A percentile compares a stretch with the other conserved stretches of the same genome.
Conservation (phyloP, 2,797 vertebrate genomes). For the Nannoperca obscura region DNA sequence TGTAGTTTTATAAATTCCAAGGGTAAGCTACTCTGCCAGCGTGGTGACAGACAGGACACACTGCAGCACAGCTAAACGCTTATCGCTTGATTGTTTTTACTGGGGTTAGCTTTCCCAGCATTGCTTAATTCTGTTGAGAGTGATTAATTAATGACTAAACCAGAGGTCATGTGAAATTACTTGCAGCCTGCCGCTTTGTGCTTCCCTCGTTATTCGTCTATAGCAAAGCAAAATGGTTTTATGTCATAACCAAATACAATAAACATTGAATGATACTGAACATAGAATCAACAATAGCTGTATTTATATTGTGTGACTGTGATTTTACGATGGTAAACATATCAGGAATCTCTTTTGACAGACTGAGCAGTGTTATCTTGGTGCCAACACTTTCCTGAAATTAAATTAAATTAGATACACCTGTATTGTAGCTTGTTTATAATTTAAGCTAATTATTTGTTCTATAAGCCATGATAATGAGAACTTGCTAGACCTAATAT, state of each 20-base stretch:
- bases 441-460: constrained; percentile 7
- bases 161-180: constrained; percentile 75
- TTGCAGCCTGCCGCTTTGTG: constrained; percentile 32
- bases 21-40: constrained; percentile 47
- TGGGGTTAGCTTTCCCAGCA: constrained; percentile 66
- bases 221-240: constrained; percentile 27
- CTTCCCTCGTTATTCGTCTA: constrained; percentile 57
- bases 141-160: constrained; percentile 66
- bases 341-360: constrained; percentile 7
- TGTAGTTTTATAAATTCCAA: constrained; percentile 32
- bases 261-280: not conserved
- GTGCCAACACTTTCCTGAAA: not conserved
- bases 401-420: not conserved
- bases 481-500: not conserved
- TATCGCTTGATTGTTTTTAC: constrained; percentile 57
- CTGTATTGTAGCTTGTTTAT: constrained; percentile 1
- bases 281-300: not conserved
- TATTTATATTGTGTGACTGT: constrained; percentile 2
- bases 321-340: not conserved
- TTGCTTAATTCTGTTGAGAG: constrained; percentile 48
- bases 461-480: not conserved
- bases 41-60: constrained; percentile 64
- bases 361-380: not conserved
- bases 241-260: constrained; percentile 11
- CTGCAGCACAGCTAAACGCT: constrained; percentile 55